Evolutionary conservation across 2,113 vertebrate species (phyloP), one percentile per base, ranked within the genome.

Genomic region (Pseudorhombus dupliciocellatus): DNA sequence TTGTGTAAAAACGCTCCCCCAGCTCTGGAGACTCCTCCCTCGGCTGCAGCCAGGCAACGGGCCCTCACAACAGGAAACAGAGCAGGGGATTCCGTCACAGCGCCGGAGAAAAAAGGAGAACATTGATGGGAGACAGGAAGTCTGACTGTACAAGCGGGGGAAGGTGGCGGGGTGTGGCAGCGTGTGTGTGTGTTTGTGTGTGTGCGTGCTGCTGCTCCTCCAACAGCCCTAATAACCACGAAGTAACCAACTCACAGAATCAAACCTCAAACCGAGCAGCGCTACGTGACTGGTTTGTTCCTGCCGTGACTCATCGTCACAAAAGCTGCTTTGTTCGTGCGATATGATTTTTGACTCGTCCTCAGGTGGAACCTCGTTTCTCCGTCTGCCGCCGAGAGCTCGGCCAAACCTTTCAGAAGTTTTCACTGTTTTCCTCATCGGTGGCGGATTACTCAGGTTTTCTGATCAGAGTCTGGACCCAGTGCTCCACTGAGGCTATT

Each of bases 21-120:
- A 11, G 92, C 87, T 46, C 69, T 70, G 84, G 88, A 80, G 79
- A 73, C 93, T 92, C 88, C 91, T 91, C 90, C 89, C 74, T 21
- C 0, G 91, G 91, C 84, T n/a, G 95, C 95, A 85, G 64, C 96
- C 88, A 28, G 82, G 96, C 95, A 93, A 96, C 95, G 75, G 90
- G 90, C 93, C 93, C 92, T 95, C 95, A 97, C 94, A 97, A 93
- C 95, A 95, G 94, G 96, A 96, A 97, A 97, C 95, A 95, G 95
- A 95, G 87, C 81, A 92, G 94, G 88, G 95, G 94, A 95, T 94
- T 95, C 95, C 94, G 94, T 96, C 95, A 95, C 92, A 90, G 86
- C 81, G 60, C 81, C 57, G 22, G 77, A 87, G 90, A 87, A 86
- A 89, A 84, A 93, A 93, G 92, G 90, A 80, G 90, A 88, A 92